A percentile compares a stretch with the other conserved stretches of the same genome.
phyloP scores from a whole-genome alignment of 1,140 invertebrate species.

The Lethocerus indicus region DNA sequence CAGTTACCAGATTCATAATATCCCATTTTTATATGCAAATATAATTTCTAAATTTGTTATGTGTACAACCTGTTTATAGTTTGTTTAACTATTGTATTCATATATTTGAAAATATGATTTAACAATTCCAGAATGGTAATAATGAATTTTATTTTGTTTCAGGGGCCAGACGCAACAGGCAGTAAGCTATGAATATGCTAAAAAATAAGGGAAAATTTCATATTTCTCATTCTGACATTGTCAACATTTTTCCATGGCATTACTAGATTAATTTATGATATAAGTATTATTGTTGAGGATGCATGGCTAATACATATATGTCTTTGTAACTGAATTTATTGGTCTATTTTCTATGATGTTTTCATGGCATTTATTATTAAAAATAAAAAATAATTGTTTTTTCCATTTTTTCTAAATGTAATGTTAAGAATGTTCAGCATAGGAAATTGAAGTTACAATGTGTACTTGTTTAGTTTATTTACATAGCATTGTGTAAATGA shows the following conservation, averaged over 20 bases:
- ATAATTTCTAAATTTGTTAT: not conserved
- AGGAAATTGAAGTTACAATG: too few species aligned
- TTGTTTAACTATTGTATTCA: not conserved
- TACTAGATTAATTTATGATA: not conserved
- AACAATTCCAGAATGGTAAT: not conserved
- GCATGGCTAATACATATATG: constrained; percentile 5
- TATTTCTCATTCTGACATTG: not conserved
- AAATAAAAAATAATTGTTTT: too few species aligned
- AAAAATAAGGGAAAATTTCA: not conserved
- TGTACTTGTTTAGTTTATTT: too few species aligned
- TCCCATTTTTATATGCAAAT: not conserved
- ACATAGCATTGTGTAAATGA: too few species aligned
- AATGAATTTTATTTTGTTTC: not conserved
- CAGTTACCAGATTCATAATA: not conserved
- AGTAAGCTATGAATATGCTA: constrained; percentile 3
- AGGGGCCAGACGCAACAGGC: constrained; percentile 12
- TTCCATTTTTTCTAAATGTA: too few species aligned
- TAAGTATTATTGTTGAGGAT: constrained; percentile 5
- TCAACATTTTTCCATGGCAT: constrained; percentile 4
- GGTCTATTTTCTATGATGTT: too few species aligned
- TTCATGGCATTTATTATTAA: too few species aligned
- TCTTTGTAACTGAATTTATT: not conserved
- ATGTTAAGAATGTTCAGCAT: too few species aligned
- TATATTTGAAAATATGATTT: not conserved
- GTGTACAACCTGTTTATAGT: not conserved